Evolutionary conservation across 2,888 invertebrate genomes (phyloP).

Genomic region (Temnothorax ravouxi): DNA sequence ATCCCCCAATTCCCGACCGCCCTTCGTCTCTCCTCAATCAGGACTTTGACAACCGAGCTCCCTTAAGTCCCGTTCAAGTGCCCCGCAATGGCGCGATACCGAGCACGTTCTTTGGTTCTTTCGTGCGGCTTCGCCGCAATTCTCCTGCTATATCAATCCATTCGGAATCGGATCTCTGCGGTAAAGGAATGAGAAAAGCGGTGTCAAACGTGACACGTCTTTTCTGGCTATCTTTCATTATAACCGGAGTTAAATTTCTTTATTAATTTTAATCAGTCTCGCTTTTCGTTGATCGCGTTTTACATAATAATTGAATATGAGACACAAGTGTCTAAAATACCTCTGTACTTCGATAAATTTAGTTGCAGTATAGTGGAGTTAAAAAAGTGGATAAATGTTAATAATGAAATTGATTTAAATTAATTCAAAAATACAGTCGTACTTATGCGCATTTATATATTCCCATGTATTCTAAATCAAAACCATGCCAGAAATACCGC

Average conservation of each 20-base stretch:
- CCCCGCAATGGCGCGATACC: slow-evolving; percentile 2
- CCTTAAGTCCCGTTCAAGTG: slow-evolving; percentile 31
- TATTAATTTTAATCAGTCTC: not conserved
- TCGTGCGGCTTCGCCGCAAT: slow-evolving; percentile 34
- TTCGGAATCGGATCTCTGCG: slow-evolving; percentile 22
- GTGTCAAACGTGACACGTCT: not conserved
- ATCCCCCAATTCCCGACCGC: slow-evolving; percentile 42
- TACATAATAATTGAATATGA: not conserved
- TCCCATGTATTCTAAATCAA: not conserved
- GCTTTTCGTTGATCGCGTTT: not conserved
- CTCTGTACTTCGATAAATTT: not conserved
- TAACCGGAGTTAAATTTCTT: not conserved
- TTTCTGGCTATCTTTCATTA: slow-evolving; percentile 7
- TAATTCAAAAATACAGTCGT: no score
- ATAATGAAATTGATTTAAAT: not conserved
- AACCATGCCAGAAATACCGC: not conserved
- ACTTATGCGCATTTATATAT: not conserved
- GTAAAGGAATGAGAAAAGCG: not conserved
- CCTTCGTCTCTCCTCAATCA: slow-evolving; percentile 34
- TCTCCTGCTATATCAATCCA: slow-evolving; percentile 30
- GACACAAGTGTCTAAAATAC: no score
- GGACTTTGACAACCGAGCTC: slow-evolving; percentile 41
- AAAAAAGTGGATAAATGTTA: not conserved
- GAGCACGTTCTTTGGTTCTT: slow-evolving; percentile 32
- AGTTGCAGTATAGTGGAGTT: not conserved